Conservation (phyloP, 2,113 vertebrate species). For the Pseudolaguvia tuberculata region DNA sequence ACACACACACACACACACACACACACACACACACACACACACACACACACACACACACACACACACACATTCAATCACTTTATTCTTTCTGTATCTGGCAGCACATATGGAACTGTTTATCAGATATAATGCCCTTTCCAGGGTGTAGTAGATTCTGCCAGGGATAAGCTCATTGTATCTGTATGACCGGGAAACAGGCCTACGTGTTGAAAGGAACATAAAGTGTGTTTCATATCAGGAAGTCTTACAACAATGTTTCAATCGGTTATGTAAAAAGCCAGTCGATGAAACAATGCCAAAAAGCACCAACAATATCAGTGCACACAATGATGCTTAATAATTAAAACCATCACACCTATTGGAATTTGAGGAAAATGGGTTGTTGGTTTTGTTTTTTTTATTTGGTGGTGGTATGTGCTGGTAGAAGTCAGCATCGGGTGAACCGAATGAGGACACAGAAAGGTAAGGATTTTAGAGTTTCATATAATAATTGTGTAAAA, state of each 20-base stretch:
- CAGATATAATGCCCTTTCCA: conserved; percentile 25
- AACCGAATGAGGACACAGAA: not conserved
- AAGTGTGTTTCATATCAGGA: conserved; percentile 38
- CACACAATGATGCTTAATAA: not conserved
- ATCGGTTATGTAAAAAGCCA: conserved; percentile 23
- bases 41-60: not conserved
- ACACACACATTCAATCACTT: conserved; percentile 1
- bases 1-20: not conserved
- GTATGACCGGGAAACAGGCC: conserved; percentile 28
- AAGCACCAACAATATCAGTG: not conserved
- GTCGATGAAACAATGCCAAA: conserved; percentile 16
- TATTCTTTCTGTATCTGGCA: conserved; percentile 24
- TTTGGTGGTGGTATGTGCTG: not conserved
- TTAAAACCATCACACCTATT: conserved; percentile 4
- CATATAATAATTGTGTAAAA: not conserved
- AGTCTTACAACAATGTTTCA: conserved; percentile 20
- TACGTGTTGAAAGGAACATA: conserved; percentile 35
- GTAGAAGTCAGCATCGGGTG: not conserved
- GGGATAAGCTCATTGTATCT: conserved; percentile 30
- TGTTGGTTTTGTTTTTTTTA: not conserved
- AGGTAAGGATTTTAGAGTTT: not conserved
- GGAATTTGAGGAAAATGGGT: not conserved
- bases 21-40: not conserved
- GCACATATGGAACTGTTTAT: conserved; percentile 19
- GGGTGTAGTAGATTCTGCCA: conserved; percentile 25